These are phyloP conservation scores for Schrankia costaestrigalis DNA, from an alignment of 2,888 invertebrate species.

Conservation along the genomic window DNA sequence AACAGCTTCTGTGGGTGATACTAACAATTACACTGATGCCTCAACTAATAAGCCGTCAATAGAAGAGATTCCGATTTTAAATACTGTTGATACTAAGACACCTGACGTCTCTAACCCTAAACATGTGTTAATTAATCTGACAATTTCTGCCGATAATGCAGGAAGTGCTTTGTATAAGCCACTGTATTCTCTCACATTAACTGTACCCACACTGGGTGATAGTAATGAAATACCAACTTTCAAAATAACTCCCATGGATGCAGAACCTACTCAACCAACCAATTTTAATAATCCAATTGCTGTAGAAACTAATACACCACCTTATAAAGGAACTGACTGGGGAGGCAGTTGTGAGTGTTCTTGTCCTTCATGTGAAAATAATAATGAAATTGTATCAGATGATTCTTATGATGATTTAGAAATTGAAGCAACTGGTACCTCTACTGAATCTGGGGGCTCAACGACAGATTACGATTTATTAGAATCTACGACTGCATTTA, in stretches of 20 bases:
- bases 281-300: constrained; percentile 68
- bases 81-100: constrained; percentile 53
- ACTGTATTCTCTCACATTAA: constrained; percentile 89
- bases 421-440: constrained; percentile 34
- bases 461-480: constrained; percentile 12
- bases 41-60: constrained; percentile 20
- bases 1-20: constrained; percentile 45
- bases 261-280: constrained; percentile 61
- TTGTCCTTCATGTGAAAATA: constrained; percentile 83
- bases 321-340: constrained; percentile 49
- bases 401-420: constrained; percentile 66
- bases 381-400: constrained; percentile 53
- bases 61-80: constrained; percentile 40
- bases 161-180: constrained; percentile 77
- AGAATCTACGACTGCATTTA: constrained; percentile 10
- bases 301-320: constrained; percentile 51
- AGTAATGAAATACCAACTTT: constrained; percentile 76
- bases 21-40: constrained; percentile 39
- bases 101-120: constrained; percentile 70
- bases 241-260: constrained; percentile 76
- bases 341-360: constrained; percentile 88
- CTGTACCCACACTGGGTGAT: constrained; percentile 85
- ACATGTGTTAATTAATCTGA: constrained; percentile 89
- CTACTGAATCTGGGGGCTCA: constrained; percentile 12
- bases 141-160: constrained; percentile 85